phyloP scores from a whole-genome alignment of 2,113 vertebrate species.

The Pimephales promelas region DNA sequence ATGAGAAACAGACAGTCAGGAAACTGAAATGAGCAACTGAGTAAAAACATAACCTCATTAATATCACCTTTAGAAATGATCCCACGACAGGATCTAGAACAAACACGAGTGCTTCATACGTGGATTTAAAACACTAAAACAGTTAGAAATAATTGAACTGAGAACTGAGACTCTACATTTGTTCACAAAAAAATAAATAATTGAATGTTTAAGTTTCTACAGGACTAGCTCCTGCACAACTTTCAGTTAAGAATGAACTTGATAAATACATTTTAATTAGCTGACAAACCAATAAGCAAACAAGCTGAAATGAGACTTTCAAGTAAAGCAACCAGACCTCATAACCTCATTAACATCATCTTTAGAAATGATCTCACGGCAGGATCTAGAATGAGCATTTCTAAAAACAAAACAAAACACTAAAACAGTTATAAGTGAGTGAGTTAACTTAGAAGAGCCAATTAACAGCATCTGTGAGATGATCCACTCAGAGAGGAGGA shows the following conservation, averaged over 20 bases:
- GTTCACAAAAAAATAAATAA: no score
- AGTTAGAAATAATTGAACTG: no score
- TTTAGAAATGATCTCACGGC: not conserved
- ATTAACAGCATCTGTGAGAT: not conserved
- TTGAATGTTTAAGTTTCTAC: no score
- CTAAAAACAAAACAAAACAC: no score
- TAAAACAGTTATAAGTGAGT: not conserved
- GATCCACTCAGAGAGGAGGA: not conserved
- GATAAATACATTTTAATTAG: no score
- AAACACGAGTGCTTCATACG: no score
- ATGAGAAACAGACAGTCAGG: constrained; percentile 41
- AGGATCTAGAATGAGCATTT: not conserved
- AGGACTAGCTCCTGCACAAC: no score
- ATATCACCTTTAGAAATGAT: not conserved
- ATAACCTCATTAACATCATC: not conserved
- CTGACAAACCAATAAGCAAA: no score
- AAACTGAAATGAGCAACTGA: constrained; percentile 43
- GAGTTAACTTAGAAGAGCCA: not conserved
- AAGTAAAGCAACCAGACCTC: not conserved
- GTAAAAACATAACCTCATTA: not conserved
- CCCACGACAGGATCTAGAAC: no score
- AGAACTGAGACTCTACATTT: no score
- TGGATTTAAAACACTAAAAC: no score
- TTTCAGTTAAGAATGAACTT: no score
- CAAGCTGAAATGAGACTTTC: not conserved